A percentile compares a stretch with the other conserved stretches of the same genome.
These are phyloP conservation scores for Agrochola macilenta DNA, from an alignment of 2,888 invertebrate species.

Conservation along the genomic window DNA sequence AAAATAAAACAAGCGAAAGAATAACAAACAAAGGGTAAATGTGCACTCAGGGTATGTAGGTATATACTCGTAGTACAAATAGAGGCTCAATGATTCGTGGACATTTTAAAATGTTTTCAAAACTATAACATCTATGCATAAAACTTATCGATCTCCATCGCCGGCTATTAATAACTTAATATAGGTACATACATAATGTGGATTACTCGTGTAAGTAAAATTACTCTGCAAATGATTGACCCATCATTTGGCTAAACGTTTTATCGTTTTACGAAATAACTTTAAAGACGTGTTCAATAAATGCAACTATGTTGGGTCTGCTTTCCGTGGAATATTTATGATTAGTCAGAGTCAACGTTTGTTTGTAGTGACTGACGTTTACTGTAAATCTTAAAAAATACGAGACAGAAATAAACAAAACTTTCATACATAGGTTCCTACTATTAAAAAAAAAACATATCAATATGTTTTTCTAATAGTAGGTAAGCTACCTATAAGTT, in stretches of 20 bases:
- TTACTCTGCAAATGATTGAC: constrained; percentile 11
- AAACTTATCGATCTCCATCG: neutral
- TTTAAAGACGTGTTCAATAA: constrained; percentile 18
- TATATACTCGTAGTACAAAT: neutral
- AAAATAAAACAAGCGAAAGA: neutral
- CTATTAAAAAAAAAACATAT: neutral
- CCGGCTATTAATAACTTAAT: neutral
- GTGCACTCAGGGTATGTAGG: neutral
- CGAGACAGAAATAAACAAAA: neutral
- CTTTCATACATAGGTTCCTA: neutral
- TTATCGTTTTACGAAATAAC: constrained; percentile 29
- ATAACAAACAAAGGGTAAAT: neutral
- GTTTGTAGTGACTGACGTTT: neutral
- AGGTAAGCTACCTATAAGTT: neutral
- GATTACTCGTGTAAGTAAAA: neutral
- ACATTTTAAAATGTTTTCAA: neutral
- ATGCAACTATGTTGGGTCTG: constrained; percentile 29
- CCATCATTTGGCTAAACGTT: constrained; percentile 22
- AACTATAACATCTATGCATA: neutral
- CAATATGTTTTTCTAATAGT: neutral
- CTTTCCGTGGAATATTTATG: constrained; percentile 11
- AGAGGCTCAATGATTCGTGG: neutral
- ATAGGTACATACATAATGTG: neutral
- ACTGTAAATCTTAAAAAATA: neutral
- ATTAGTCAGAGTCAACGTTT: neutral